These are phyloP conservation scores for Resseliella maxima DNA, from an alignment of 2,888 invertebrate species.

Conservation along the genomic window DNA sequence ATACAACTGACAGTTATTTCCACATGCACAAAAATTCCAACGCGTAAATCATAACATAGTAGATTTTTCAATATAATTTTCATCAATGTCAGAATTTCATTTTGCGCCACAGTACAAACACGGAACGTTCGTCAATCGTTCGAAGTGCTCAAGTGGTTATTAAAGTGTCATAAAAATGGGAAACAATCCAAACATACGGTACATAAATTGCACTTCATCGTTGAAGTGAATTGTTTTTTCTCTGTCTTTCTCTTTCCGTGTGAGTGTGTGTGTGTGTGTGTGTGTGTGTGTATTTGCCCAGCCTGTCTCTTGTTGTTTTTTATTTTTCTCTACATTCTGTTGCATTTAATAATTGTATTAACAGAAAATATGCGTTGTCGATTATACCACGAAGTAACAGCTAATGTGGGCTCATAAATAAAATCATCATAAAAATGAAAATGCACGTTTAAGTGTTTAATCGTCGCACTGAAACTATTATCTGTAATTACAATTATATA, in stretches of 20 bases:
- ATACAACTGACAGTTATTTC: constrained; percentile 24
- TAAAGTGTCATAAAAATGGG: constrained; percentile 53
- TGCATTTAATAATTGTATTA: constrained; percentile 37
- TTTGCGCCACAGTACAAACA: not conserved
- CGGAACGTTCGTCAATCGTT: constrained; percentile 35
- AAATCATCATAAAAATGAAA: constrained; percentile 51
- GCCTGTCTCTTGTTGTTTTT: not conserved
- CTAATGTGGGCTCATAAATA: constrained; percentile 38
- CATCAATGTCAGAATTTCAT: constrained; percentile 35
- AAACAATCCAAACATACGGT: constrained; percentile 46
- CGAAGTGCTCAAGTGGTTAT: constrained; percentile 30
- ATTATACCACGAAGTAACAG: not conserved
- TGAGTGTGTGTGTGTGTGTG: no score
- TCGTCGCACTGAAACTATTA: constrained; percentile 51
- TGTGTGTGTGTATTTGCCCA: no score
- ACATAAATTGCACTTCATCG: constrained; percentile 36
- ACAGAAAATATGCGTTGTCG: not conserved
- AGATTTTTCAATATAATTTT: constrained; percentile 41
- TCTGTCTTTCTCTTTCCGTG: not conserved
- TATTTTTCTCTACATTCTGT: not conserved
- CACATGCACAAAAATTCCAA: constrained; percentile 34
- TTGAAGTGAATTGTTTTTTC: not conserved
- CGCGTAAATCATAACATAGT: constrained; percentile 7
- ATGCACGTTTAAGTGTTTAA: constrained; percentile 51
- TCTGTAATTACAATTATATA: constrained; percentile 51